Conservation (phyloP, 2,113 vertebrate genomes). For the Todiramphus saurophagus region DNA sequence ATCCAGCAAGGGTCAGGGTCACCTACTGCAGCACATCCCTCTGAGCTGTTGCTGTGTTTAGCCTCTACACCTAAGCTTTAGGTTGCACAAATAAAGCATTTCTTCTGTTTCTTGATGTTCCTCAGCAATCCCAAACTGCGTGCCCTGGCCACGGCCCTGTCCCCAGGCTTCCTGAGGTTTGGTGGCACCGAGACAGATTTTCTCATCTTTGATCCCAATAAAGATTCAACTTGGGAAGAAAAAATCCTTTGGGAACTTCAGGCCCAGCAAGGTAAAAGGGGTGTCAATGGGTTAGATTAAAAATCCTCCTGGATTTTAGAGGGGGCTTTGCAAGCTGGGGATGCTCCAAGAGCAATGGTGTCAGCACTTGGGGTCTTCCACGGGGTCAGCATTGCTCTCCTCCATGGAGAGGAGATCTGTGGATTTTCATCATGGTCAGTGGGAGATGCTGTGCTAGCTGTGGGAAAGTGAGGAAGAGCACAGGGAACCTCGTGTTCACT, state of each 20-base stretch:
- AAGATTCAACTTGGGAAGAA: constrained; percentile 64
- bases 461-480: neutral
- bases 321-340: neutral
- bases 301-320: neutral
- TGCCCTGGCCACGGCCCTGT: constrained; percentile 80
- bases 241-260: constrained; percentile 52
- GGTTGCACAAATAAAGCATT: neutral
- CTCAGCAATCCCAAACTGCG: constrained; percentile 84
- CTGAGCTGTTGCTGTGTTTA: neutral
- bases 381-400: neutral
- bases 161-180: constrained; percentile 88
- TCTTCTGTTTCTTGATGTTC: neutral
- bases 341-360: neutral
- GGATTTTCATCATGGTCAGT: neutral
- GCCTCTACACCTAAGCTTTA: neutral
- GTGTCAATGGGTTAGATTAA: accelerated
- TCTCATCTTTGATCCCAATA: constrained; percentile 84
- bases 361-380: neutral
- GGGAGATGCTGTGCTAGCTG: neutral
- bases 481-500: accelerated
- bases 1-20: neutral
- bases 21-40: neutral
- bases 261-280: constrained; percentile 59
- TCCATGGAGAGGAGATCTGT: accelerated
- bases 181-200: constrained; percentile 92